Evolutionary conservation across 2,113 vertebrate genomes (phyloP), one percentile per base, ranked within the genome.

Genomic region (Microtus pennsylvanicus): DNA sequence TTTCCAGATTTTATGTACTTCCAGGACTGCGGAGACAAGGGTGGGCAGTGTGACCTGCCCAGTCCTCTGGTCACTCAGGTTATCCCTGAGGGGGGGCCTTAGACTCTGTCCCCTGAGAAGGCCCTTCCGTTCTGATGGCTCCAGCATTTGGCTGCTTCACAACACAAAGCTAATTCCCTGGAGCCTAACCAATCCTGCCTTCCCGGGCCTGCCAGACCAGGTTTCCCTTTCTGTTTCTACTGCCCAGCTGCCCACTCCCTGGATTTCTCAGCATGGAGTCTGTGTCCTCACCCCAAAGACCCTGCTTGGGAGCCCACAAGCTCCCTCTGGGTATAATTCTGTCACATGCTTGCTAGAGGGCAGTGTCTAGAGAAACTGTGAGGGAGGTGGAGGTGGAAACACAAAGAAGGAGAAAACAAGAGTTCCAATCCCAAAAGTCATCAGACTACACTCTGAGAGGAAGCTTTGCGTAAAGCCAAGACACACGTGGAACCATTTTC

Each of bases 81-180:
- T n/a, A 33, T 12, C 42, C 45, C 80, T 65, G 12, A 30, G 21
- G 19, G 12, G 28, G 55, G 35, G 55, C 12, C 12, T 82, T 8
- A 14, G 22, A 42, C 0, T 0, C 33, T 52, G 50, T 30, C 26
- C 30, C 67, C 1, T 0, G 17, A 16, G n/a, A 3, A 8, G 69
- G 33, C 24, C 70, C 28, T 69, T 75, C 82, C 50, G 10, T 3
- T 42, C 38, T 12, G 26, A 67, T 2, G 5, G 3, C 35, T 38
- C 65, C 38, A 38, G 80, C n/a, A 8, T 8, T 26, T 22, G 47
- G 65, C 21, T 63, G 22, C 17, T 55, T 92, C 38, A 11, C 13
- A 8, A 42, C 50, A 77, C 14, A 8, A 42, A 19, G 87, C 65
- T 45, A 30, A 10, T 14, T 69, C 42, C 28, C 28, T n/a, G 63